A percentile compares a stretch with the other conserved stretches of the same genome.
These are phyloP conservation scores for Dasysyrphus albostriatus DNA, from an alignment of 2,888 invertebrate species.

Conservation along the genomic window DNA sequence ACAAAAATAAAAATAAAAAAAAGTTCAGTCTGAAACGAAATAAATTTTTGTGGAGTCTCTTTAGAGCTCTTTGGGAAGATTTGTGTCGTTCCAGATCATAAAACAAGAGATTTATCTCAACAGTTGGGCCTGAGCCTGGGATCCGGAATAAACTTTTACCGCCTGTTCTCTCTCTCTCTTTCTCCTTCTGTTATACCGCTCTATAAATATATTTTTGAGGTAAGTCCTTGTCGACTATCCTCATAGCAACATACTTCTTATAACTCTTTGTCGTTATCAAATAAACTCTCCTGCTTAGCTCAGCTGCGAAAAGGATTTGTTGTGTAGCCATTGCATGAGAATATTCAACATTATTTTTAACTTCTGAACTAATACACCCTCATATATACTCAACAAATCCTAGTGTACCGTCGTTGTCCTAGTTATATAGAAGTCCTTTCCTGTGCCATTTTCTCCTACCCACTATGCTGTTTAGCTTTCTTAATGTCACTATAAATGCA, in stretches of 20 bases:
- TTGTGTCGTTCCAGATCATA: slow-evolving; percentile 74
- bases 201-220: slow-evolving; percentile 42
- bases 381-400: slow-evolving; percentile 19
- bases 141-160: slow-evolving; percentile 56
- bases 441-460: slow-evolving; percentile 7
- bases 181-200: background rate
- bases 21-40: slow-evolving; percentile 66
- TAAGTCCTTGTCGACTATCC: slow-evolving; percentile 60
- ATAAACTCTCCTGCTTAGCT: slow-evolving; percentile 27
- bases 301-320: slow-evolving; percentile 38
- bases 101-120: slow-evolving; percentile 75
- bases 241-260: slow-evolving; percentile 45
- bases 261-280: slow-evolving; percentile 15
- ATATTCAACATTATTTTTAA: slow-evolving; percentile 69
- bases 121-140: slow-evolving; percentile 56
- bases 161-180: background rate
- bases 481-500: slow-evolving; percentile 67
- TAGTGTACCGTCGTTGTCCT: background rate
- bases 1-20: background rate
- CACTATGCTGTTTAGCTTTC: slow-evolving; percentile 51
- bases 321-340: slow-evolving; percentile 38
- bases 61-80: slow-evolving; percentile 75
- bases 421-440: background rate
- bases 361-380: slow-evolving; percentile 64
- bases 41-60: slow-evolving; percentile 74